Evolutionary conservation across 2,797 vertebrate genomes (phyloP), one percentile per base, ranked within the genome.

Genomic region (Hephaestus fuliginosus): DNA sequence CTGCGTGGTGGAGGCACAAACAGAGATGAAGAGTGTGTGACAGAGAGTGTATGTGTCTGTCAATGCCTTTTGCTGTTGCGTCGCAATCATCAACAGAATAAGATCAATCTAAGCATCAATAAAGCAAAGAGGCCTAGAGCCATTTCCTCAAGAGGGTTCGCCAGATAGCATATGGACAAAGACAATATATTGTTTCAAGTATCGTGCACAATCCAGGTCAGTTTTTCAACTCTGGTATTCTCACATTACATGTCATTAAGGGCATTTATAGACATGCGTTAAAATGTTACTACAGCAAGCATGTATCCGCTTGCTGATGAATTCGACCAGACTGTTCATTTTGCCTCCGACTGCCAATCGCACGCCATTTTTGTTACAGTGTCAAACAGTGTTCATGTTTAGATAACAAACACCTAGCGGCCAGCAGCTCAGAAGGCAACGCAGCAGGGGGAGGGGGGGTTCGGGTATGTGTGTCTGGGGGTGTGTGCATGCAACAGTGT

Each of bases 31-130:
- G 53, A 39, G 36, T 39, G 36, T 39, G 36, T 39, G 36, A 39
- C 36, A 39, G 8, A 39, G 36, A 39, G 53, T 5, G 51, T 20
- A 76, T 66, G 70, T 74, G 28, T 85, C 57, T 10, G 71, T 74
- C 84, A 76, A 87, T 85, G 78, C 33, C 63, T 66, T 55, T 28
- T 10, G 1, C 64, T n/a, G 30, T 18, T n/a, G 60, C 46, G 73
- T 80, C 49, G 55, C 43, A 49, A 66, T 73, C 60, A 60, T 78
- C 78, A 84, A 61, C 55, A 65, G 70, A 83, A 82, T 15, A 39
- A 64, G 70, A 88, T 88, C 86, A 86, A 90, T 88, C 60, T 33
- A 5, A 57, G 71, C 78, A 76, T 88, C 82, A 85, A 89, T 92
- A 88, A 86, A 85, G 57, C 64, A 83, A 14, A 12, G 14, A 62